phyloP scores from a whole-genome alignment of 2,888 invertebrate genomes.

The Adela reaumurella region DNA sequence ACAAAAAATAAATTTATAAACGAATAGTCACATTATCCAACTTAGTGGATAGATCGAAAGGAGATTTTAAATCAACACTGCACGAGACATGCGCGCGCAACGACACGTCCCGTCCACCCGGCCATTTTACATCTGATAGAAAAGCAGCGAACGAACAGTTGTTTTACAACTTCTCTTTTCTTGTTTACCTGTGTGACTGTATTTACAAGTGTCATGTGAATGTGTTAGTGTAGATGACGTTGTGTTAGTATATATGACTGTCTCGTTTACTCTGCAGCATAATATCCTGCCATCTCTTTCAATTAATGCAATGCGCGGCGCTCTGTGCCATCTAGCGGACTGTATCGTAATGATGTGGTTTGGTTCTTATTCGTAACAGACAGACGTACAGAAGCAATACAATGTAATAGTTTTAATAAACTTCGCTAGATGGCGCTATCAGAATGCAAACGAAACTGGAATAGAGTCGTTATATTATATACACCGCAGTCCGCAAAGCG shows the following conservation, averaged over 20 bases:
- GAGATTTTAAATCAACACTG: constrained; percentile 45
- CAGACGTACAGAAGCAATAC: too few relatives aligned
- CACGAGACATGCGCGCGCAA: constrained; percentile 47
- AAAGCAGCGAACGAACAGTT: constrained; percentile 41
- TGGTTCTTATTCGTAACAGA: too few relatives aligned
- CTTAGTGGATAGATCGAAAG: constrained; percentile 22
- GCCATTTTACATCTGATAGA: constrained; percentile 57
- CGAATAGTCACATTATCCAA: neutral
- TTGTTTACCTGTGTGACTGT: constrained; percentile 37
- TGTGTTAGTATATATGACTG: neutral
- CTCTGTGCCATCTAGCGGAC: constrained; percentile 26
- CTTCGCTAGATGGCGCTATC: too few relatives aligned
- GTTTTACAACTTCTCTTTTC: constrained; percentile 57
- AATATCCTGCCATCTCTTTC: constrained; percentile 21
- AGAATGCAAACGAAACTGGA: too few relatives aligned
- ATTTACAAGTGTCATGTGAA: constrained; percentile 13
- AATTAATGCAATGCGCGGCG: constrained; percentile 15
- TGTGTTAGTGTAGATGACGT: constrained; percentile 27
- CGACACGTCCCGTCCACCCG: constrained; percentile 50
- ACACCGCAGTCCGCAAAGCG: too few relatives aligned
- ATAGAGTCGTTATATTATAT: too few relatives aligned
- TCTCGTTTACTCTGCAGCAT: constrained; percentile 3
- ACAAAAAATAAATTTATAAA: neutral
- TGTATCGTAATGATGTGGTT: neutral
- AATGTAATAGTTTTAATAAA: too few relatives aligned